Conservation (phyloP, 2,888 invertebrate species). For the Barypeithes pellucidus region DNA sequence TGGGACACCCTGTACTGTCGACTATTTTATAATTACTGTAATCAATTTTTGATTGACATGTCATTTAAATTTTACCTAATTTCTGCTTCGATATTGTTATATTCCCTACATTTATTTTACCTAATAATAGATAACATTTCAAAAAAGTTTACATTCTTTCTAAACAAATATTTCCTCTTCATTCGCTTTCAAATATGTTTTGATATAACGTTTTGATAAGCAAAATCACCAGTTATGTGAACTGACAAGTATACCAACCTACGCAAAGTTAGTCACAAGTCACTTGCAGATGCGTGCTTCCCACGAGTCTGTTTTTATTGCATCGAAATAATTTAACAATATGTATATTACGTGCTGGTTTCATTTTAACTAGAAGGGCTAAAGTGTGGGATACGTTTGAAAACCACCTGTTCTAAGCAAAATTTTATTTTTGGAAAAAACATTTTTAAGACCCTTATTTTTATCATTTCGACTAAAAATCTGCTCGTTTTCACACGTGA, state of each 20-base stretch:
- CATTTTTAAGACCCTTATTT: no score
- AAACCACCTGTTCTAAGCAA: neutral
- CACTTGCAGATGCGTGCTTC: slow-evolving; percentile 50
- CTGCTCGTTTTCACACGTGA: no score
- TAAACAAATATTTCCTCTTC: slow-evolving; percentile 34
- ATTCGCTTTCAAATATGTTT: slow-evolving; percentile 35
- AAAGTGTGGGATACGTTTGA: neutral
- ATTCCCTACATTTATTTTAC: neutral
- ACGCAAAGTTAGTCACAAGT: slow-evolving; percentile 50
- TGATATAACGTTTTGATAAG: slow-evolving; percentile 46
- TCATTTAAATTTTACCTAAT: neutral
- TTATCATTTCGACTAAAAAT: no score
- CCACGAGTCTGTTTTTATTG: slow-evolving; percentile 51
- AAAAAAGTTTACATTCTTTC: neutral
- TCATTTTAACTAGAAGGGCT: neutral
- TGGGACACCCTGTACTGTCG: no score
- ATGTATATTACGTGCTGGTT: slow-evolving; percentile 7
- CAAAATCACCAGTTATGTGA: slow-evolving; percentile 44
- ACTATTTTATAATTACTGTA: no score
- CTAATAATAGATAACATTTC: slow-evolving; percentile 5
- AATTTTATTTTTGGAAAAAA: no score
- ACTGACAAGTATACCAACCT: slow-evolving; percentile 47
- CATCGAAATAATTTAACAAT: slow-evolving; percentile 2
- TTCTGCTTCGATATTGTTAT: neutral
- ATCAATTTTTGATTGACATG: no score